Evolutionary conservation across 2,888 invertebrate genomes (phyloP).

Genomic region (Acrobasis repandana): DNA sequence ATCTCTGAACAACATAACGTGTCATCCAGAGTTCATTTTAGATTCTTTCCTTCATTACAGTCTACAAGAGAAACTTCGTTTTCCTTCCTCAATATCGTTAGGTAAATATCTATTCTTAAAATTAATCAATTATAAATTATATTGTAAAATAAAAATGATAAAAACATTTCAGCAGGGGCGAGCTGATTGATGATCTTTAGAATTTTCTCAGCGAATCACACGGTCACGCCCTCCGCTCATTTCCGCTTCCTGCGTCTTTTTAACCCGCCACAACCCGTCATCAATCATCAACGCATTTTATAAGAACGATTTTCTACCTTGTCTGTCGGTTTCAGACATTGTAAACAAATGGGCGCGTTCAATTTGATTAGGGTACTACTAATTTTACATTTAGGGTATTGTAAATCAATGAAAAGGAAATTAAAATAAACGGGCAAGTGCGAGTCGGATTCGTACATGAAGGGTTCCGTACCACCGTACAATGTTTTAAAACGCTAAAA

Average conservation of each 20-base stretch:
- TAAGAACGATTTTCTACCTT: conserved; percentile 24
- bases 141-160: neutral
- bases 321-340: conserved; percentile 1
- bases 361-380: neutral
- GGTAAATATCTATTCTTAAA: neutral
- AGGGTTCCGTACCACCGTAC: too few relatives aligned
- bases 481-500: too few relatives aligned
- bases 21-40: too few relatives aligned
- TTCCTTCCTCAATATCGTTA: too few relatives aligned
- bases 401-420: too few relatives aligned
- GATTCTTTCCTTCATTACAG: too few relatives aligned
- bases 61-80: too few relatives aligned
- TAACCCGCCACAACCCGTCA: conserved; percentile 12
- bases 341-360: neutral
- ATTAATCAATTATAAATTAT: neutral
- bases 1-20: too few relatives aligned
- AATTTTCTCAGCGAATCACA: conserved; percentile 1
- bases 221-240: conserved; percentile 15
- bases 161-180: conserved; percentile 1
- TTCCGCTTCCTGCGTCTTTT: conserved; percentile 15
- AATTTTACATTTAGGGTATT: too few relatives aligned
- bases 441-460: too few relatives aligned
- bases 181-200: conserved; percentile 12
- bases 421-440: too few relatives aligned
- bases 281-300: conserved; percentile 27